Evolutionary conservation across 2,797 vertebrate genomes (phyloP), one percentile per base, ranked within the genome.

Genomic region (Cuniculus paca): DNA sequence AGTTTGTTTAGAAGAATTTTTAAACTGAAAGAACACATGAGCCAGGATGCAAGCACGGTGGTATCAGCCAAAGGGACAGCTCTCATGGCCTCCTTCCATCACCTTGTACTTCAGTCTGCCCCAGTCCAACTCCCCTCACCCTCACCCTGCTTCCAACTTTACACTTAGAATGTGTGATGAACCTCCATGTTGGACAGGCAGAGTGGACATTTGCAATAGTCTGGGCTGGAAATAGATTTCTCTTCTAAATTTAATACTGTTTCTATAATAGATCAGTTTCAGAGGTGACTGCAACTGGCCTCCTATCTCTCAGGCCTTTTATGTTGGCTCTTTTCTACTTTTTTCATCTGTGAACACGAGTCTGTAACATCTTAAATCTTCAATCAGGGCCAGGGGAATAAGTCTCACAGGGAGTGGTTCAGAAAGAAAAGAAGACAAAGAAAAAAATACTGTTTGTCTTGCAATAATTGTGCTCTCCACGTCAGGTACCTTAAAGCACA

Each of bases 1-100:
- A 68, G 81, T 95, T 97, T 97, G 95, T 96, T 96, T 94, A 93
- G 95, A 95, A 89, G 86, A 78, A 86, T 96, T 94, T 95, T 84
- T 81, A 94, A 94, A 92, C 68, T 52, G 88, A 87, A 90, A 91
- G 91, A 87, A 92, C 81, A 78, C 82, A 74, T 61, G 92, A 93
- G 77, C 60, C 84, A 2, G n/a, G 26, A 39, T 2, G 28, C 68
- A 58, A 80, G 88, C 68, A 28, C 6, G 63, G 63, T 4, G 39
- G 79, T 60, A 14, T 52, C 9, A 48, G 80, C 54, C 50, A 58
- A 58, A 88, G 90, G 58, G 48, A 14, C 1, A 4, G 16, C 17
- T 80, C 68, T 13, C 9, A 1, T 5, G 19, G 50, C 8, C n/a
- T 54, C 70, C n/a, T 63, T 13, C 31, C 9, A 13, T 58, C 75